Conservation (phyloP, 2,797 vertebrate genomes). For the Peromyscus attwateri region DNA sequence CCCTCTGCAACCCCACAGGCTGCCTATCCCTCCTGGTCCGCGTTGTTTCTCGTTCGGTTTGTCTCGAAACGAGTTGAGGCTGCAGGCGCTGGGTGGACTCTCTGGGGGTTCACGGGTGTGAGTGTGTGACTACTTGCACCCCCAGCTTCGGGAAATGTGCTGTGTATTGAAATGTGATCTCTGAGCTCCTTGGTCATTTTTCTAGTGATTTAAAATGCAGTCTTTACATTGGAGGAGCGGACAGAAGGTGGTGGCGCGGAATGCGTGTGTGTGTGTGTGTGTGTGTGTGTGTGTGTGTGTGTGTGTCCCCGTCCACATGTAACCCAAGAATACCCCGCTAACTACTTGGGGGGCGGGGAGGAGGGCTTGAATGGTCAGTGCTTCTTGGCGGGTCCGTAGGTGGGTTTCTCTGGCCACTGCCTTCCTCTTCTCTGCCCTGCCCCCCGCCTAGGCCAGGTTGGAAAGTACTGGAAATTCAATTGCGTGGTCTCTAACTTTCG, state of each 20-base stretch:
- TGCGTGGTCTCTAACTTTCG: constrained; percentile 80
- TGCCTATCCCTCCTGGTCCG: not conserved
- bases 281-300: constrained; percentile 23
- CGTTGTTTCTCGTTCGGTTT: constrained; percentile 23
- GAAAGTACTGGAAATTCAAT: constrained; percentile 83
- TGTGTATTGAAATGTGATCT: constrained; percentile 66
- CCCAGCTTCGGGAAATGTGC: constrained; percentile 49
- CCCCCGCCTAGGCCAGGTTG: constrained; percentile 53
- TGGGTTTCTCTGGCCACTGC: constrained; percentile 3
- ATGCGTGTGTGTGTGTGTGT: constrained; percentile 42
- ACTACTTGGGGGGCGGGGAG: not conserved
- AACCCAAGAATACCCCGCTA: constrained; percentile 35
- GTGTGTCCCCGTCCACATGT: not conserved
- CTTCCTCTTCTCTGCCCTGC: constrained; percentile 25
- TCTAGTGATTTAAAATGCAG: constrained; percentile 67
- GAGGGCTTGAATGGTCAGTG: constrained; percentile 56
- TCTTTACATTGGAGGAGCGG: constrained; percentile 44
- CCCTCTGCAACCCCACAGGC: constrained; percentile 17
- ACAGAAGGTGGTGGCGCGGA: constrained; percentile 20
- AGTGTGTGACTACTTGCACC: not conserved
- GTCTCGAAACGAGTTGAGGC: constrained; percentile 30
- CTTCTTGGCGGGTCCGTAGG: not conserved
- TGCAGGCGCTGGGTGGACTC: constrained; percentile 49
- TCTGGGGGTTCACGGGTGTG: constrained; percentile 30
- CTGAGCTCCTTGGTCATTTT: constrained; percentile 70